phyloP scores from a whole-genome alignment of 2,888 invertebrate genomes.

The Seira musarum region DNA sequence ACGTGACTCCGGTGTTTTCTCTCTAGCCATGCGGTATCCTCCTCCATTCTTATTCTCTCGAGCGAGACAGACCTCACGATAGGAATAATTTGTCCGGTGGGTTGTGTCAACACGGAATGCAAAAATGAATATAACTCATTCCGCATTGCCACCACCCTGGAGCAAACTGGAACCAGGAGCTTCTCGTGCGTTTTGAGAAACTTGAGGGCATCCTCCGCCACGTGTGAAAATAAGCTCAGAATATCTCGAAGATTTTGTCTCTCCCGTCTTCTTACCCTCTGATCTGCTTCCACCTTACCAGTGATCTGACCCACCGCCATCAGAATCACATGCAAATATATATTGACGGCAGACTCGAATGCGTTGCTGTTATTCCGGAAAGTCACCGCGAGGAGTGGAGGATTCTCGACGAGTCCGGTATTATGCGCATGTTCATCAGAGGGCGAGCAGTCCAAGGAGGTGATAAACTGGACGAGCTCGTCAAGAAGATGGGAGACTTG shows the following conservation, averaged over 20 bases:
- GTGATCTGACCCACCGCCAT: too few relatives aligned
- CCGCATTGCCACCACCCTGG: neutral
- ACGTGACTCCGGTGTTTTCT: neutral
- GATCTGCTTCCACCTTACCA: too few relatives aligned
- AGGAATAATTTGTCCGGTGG: neutral
- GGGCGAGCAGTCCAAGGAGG: neutral
- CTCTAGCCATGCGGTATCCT: neutral
- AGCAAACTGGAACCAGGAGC: neutral
- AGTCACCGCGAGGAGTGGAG: neutral
- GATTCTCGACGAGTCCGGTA: too few relatives aligned
- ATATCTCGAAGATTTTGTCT: neutral
- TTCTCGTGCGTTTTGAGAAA: neutral
- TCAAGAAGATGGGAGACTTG: neutral
- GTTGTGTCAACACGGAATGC: neutral
- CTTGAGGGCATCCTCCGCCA: conserved; percentile 10
- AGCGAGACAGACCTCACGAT: neutral
- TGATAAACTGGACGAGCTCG: conserved; percentile 9
- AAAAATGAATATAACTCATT: neutral
- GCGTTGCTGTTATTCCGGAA: neutral
- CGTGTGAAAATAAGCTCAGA: neutral
- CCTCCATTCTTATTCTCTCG: neutral
- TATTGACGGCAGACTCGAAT: conserved; percentile 13
- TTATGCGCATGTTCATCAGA: too few relatives aligned
- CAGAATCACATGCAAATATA: conserved; percentile 10
- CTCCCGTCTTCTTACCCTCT: neutral